These are phyloP conservation scores for Orbicella faveolata DNA, from an alignment of 64 coral and sea anemone species.

Conservation along the genomic window DNA sequence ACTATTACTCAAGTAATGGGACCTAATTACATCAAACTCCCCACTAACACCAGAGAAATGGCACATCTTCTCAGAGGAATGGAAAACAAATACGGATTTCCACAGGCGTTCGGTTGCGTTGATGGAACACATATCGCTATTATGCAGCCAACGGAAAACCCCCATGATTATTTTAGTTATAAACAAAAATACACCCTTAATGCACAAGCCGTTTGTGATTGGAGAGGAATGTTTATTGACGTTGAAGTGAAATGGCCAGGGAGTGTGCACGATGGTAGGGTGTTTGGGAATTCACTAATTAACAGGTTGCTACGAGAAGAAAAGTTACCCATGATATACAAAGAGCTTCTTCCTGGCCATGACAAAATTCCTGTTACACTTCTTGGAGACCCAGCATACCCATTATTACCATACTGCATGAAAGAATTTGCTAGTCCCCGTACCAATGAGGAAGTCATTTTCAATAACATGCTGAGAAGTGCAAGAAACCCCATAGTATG, in stretches of 20 bases:
- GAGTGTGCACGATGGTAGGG: slow-evolving; percentile 34
- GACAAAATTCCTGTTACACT: slow-evolving; percentile 26
- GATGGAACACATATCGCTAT: not conserved
- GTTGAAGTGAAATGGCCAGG: slow-evolving; percentile 23
- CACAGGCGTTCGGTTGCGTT: slow-evolving; percentile 7
- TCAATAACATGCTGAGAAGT: slow-evolving; percentile 15
- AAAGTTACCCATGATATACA: slow-evolving; percentile 1
- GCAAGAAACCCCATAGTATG: slow-evolving; percentile 21
- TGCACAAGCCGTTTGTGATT: slow-evolving; percentile 24
- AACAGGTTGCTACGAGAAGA: slow-evolving; percentile 2
- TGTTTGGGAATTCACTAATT: slow-evolving; percentile 13
- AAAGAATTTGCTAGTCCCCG: not conserved
- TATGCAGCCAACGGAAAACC: not conserved
- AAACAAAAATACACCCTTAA: slow-evolving; percentile 5
- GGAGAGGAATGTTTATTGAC: slow-evolving; percentile 9
- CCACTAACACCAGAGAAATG: slow-evolving; percentile 26
- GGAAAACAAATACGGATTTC: slow-evolving; percentile 13
- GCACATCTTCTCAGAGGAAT: not conserved
- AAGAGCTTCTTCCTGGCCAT: slow-evolving; percentile 13
- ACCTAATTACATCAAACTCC: slow-evolving; percentile 46
- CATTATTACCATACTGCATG: slow-evolving; percentile 35
- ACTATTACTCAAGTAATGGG: not conserved
- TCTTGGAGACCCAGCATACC: slow-evolving; percentile 13
- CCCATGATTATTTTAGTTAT: slow-evolving; percentile 1
- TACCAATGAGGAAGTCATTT: not conserved